Evolutionary conservation across 2,797 vertebrate genomes (phyloP), one percentile per base, ranked within the genome.

Genomic region (Pseudochromis fuscus): DNA sequence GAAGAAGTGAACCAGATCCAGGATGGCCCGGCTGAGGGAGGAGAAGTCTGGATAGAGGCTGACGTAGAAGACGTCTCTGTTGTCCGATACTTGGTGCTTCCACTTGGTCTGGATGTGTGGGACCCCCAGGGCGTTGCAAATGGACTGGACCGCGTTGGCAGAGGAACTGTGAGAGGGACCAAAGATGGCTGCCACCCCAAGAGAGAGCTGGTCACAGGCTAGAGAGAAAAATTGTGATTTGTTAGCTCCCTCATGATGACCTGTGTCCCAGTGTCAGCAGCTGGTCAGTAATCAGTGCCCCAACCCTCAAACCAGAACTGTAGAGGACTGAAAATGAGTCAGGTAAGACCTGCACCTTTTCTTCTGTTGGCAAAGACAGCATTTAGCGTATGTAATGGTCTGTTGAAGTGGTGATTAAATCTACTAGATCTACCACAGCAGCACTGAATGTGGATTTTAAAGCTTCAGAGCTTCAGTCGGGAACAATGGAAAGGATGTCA

Each of bases 71-170:
- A 96, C 94, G 67, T 99, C 97, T 83, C 96, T 96, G 95, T 98
- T 99, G 95, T 99, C 97, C 3, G 97, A 99, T 65, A 99, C 97
- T 83, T 99, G 97, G 93, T 99, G 97, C 89, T 99, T 99, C 98
- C 98, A 99, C 84, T 97, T 97, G 46, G 98, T 99, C 94, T 99
- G 98, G 86, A 99, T 98, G 81, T 99, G 97, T 42, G 98, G 98
- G 77, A 99, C 98, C 15, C 97, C 97, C 79, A 99, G 85, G 7
- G 98, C 98, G 0, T 99, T 99, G 89, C 97, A 99, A 91, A 99
- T 99, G 87, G 98, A 99, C 91, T 99, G 97, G 63, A 99, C 98
- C 0, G 97, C 98, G 0, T 98, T 99, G 33, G 98, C 97, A 0
- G 98, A 99, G 25, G 97, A 99, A 85, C 98, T 99, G 88, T 99